Evolutionary conservation across 2,797 vertebrate species (phyloP).

Genomic region (Petrocephalus schoutedeni): DNA sequence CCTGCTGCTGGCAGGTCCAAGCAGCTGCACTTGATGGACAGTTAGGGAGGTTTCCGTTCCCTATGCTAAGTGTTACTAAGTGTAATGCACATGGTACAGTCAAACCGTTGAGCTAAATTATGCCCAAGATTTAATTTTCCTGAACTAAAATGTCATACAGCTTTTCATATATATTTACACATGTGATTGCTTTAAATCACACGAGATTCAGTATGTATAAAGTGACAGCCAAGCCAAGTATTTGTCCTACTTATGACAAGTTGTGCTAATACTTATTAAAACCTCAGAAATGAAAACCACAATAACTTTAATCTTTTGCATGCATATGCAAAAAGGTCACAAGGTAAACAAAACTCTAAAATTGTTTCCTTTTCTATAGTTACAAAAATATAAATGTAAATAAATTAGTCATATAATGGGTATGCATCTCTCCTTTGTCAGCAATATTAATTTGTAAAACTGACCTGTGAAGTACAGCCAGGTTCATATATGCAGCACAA

Average conservation of each 20-base stretch:
- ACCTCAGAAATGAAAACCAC: constrained; percentile 44
- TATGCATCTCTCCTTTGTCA: constrained; percentile 17
- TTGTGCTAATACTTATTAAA: constrained; percentile 33
- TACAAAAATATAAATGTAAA: constrained; percentile 69
- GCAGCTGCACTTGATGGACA: constrained; percentile 31
- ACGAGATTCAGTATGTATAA: not conserved
- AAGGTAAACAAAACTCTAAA: constrained; percentile 57
- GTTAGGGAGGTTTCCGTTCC: not conserved
- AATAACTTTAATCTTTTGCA: constrained; percentile 53
- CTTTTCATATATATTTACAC: not conserved
- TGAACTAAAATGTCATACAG: constrained; percentile 17
- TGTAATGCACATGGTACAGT: not conserved
- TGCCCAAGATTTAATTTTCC: constrained; percentile 1
- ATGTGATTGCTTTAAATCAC: not conserved
- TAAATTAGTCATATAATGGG: constrained; percentile 62
- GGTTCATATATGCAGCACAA: constrained; percentile 14
- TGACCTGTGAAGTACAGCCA: constrained; percentile 18
- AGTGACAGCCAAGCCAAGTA: constrained; percentile 17
- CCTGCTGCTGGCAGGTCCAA: constrained; percentile 41
- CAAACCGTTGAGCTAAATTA: not conserved
- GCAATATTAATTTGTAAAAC: constrained; percentile 23
- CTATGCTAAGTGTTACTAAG: not conserved
- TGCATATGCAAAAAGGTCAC: constrained; percentile 51
- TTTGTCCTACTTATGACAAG: constrained; percentile 31
- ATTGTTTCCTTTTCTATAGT: constrained; percentile 59